Percentiles rank a stretch among this genome's conserved stretches.
These are phyloP conservation scores for Melopsittacus undulatus DNA, from an alignment of 2,797 vertebrate species.

Conservation along the genomic window DNA sequence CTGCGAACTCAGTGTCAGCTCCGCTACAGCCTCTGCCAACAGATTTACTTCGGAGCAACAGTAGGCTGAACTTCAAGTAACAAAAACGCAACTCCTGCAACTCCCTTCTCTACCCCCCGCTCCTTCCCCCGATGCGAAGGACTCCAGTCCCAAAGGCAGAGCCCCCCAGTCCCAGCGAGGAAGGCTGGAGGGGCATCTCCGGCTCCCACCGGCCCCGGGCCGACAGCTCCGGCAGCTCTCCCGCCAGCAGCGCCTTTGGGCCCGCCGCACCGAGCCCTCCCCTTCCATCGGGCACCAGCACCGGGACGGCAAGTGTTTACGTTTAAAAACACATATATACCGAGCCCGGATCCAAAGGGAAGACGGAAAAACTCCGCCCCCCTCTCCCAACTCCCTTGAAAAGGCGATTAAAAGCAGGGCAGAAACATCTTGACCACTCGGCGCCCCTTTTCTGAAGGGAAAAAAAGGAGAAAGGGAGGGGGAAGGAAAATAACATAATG, in stretches of 20 bases:
- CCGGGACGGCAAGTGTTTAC: constrained; percentile 3
- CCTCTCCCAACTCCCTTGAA: neutral
- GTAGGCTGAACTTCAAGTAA: neutral
- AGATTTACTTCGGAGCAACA: constrained; percentile 5
- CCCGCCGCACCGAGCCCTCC: neutral
- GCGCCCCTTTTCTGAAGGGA: neutral
- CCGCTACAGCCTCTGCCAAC: constrained; percentile 41
- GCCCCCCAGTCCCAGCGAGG: neutral
- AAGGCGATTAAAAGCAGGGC: neutral
- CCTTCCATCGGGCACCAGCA: neutral
- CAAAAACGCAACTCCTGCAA: neutral
- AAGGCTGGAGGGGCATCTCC: neutral
- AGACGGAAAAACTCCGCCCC: constrained; percentile 21
- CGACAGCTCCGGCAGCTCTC: neutral
- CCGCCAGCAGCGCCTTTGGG: neutral
- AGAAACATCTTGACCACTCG: neutral
- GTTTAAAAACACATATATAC: neutral
- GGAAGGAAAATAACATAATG: neutral
- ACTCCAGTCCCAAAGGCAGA: neutral
- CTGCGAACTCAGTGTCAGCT: constrained; percentile 37
- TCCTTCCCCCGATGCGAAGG: neutral
- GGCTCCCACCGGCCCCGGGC: neutral
- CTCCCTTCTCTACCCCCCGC: neutral
- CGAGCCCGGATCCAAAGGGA: neutral
- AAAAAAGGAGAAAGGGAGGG: neutral